Evolutionary conservation across 2,888 invertebrate genomes (phyloP).

Genomic region (Drosophila borborema): DNA sequence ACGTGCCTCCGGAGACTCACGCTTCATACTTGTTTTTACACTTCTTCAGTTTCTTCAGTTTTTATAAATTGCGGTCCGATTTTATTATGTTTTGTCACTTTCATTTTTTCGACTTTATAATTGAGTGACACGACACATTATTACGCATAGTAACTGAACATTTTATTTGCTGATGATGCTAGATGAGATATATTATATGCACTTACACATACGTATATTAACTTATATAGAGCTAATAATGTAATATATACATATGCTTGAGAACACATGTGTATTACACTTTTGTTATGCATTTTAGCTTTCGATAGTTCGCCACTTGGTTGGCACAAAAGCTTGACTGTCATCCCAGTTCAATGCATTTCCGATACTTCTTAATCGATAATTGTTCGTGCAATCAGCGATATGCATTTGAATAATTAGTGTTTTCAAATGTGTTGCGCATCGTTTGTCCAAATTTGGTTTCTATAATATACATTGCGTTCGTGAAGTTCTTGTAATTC

Average conservation of each 20-base stretch:
- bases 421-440: neutral
- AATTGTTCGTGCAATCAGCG: conserved; percentile 1
- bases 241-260: neutral
- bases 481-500: conserved; percentile 30
- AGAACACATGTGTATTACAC: neutral
- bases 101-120: neutral
- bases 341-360: neutral
- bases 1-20: conserved; percentile 18
- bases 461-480: conserved; percentile 42
- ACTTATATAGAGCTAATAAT: neutral
- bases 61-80: neutral
- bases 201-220: neutral
- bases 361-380: conserved; percentile 14
- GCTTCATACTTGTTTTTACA: conserved; percentile 9
- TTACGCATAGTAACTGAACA: neutral
- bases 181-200: neutral
- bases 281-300: neutral
- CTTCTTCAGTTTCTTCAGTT: neutral
- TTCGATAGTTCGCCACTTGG: neutral
- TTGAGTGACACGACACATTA: conserved; percentile 16
- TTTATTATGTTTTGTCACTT: neutral
- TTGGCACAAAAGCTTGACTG: neutral
- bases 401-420: neutral
- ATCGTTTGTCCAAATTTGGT: neutral
- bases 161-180: neutral